phyloP scores from a whole-genome alignment of 2,888 invertebrate genomes.

The Scaptodrosophila latifasciaeformis region DNA sequence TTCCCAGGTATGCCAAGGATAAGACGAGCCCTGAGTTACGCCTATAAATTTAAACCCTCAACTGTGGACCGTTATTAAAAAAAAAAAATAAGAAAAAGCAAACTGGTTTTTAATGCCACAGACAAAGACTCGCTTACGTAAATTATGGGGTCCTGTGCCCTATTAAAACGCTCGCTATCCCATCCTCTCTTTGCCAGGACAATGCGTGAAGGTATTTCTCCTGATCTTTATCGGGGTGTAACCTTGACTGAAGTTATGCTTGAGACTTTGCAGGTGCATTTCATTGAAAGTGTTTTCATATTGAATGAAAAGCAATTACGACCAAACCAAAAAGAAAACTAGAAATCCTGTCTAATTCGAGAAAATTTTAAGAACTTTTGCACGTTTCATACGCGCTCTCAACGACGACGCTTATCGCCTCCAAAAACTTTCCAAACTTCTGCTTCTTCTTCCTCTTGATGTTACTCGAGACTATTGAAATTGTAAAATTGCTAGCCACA shows the following conservation, averaged over 20 bases:
- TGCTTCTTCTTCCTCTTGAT: no score
- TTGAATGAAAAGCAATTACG: no score
- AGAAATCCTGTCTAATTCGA: no score
- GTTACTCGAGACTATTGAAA: conserved; percentile 25
- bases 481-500: no score
- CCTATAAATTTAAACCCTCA: conserved; percentile 48
- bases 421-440: conserved; percentile 34
- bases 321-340: no score
- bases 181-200: conserved; percentile 36
- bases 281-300: conserved; percentile 48
- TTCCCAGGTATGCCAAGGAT: conserved; percentile 19
- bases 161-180: conserved; percentile 4
- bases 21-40: conserved; percentile 38
- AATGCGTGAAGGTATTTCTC: conserved; percentile 50
- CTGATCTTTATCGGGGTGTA: conserved; percentile 34
- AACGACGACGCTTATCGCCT: conserved; percentile 35
- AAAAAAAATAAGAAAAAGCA: conserved; percentile 12
- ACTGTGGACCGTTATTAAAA: conserved; percentile 62
- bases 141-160: conserved; percentile 46
- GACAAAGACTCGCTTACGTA: conserved; percentile 40
- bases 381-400: conserved; percentile 33
- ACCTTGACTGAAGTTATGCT: conserved; percentile 10
- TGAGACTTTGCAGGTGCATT: conserved; percentile 57
- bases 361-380: conserved; percentile 25
- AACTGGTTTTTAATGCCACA: conserved; percentile 36